Evolutionary conservation across 2,113 vertebrate genomes (phyloP).

Genomic region (western clawed frog (Xenopus tropicalis)): DNA sequence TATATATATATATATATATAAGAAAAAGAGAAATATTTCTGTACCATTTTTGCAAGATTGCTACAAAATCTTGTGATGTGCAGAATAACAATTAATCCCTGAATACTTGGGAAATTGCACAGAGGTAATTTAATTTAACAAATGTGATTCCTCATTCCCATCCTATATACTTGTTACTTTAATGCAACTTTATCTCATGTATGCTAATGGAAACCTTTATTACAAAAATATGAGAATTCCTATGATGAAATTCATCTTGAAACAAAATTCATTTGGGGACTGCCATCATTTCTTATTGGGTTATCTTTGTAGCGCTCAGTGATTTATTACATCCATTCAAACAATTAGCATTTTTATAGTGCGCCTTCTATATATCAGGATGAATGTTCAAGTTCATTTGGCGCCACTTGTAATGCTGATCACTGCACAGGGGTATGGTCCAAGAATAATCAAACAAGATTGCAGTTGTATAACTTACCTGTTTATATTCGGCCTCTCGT

Average conservation of each 20-base stretch:
- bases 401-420: not conserved
- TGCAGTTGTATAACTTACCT: constrained; percentile 68
- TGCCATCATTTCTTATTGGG: constrained; percentile 11
- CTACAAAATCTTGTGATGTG: no score
- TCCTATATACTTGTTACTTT: not conserved
- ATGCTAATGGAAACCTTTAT: not conserved
- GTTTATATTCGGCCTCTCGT: constrained; percentile 93
- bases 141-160: not conserved
- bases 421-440: not conserved
- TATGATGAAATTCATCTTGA: not conserved
- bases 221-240: not conserved
- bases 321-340: constrained; percentile 14
- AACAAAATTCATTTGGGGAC: not conserved
- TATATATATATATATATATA: no score
- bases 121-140: not conserved
- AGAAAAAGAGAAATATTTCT: not conserved
- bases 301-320: not conserved
- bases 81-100: no score
- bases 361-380: not conserved
- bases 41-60: not conserved
- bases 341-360: constrained; percentile 12
- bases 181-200: not conserved
- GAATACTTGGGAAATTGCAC: not conserved
- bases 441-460: not conserved
- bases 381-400: constrained; percentile 3